Evolutionary conservation across 2,888 invertebrate species (phyloP), one percentile per base, ranked within the genome.

Genomic region (Pardosa pseudoannulata): DNA sequence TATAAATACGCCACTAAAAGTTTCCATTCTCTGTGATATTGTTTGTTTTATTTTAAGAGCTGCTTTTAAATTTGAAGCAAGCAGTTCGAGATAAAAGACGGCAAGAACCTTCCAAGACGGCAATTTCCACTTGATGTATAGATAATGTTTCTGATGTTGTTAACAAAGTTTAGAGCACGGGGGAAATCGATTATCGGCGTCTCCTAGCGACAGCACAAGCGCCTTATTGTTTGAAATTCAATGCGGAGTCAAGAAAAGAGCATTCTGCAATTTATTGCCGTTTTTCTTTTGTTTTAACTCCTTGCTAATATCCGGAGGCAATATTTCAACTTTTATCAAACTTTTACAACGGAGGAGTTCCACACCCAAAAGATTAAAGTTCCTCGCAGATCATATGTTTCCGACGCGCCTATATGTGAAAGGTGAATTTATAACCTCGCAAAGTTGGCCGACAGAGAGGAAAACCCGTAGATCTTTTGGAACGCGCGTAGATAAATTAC

Each of bases 161-260:
- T 83, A 83, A 83, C 76, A 76, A 62, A 76, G 39, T 71, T 65
- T 46, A 31, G 72, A 83, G 50, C 76, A n/a, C n/a, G 19, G 19
- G 39, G 27, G 72, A 83, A 76, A 76, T 83, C 82, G 65, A 83
- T 83, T 50, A 50, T n/a, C 65, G 11, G 41, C 82, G 82, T 83
- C 11, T 71, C 82, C 76, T 76, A 83, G 82, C 82, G 82, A 83
- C 82, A 83, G 82, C 82, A 82, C 82, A 62, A 50, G 67, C 76
- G 11, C 31, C 32, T 76, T 76, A 83, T 83, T 83, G 82, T 83
- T 83, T 76, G 72, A 83, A 83, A 76, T 83, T 75, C 64, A 76
- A 72, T 76, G 46, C 41, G 29, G n/a, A 68, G 39, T 64, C 70
- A 70, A 68, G 36, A 64, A 16, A 27, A 29, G 39, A 67, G 64